These are phyloP conservation scores for Lepidocyrtoides sp. DNA, from an alignment of 2,888 invertebrate genomes.

Conservation along the genomic window DNA sequence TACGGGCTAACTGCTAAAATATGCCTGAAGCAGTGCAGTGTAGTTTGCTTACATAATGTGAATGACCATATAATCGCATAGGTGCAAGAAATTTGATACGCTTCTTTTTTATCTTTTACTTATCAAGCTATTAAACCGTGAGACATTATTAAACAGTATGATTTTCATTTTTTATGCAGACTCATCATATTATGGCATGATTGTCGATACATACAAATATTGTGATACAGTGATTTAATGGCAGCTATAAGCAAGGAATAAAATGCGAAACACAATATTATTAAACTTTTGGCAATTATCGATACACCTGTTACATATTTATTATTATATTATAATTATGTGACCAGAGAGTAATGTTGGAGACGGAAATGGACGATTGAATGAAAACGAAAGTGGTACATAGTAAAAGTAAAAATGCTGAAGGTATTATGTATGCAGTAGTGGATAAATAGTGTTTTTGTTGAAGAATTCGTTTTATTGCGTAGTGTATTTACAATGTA, in stretches of 20 bases:
- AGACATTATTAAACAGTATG: conserved; percentile 10
- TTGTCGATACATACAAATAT: not conserved
- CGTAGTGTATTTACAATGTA: too few species aligned
- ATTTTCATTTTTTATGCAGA: not conserved
- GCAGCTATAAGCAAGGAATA: not conserved
- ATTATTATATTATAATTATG: not conserved
- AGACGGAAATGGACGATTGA: not conserved
- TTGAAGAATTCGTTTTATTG: not conserved
- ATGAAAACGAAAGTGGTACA: conserved; percentile 37
- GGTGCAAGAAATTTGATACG: conserved; percentile 50
- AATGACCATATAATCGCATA: conserved; percentile 57
- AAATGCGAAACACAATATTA: not conserved
- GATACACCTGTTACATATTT: not conserved
- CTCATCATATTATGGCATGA: not conserved
- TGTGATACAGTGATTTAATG: not conserved
- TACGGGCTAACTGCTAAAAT: too few species aligned
- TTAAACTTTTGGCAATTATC: conserved; percentile 33
- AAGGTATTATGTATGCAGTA: not conserved
- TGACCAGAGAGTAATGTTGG: not conserved
- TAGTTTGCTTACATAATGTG: conserved; percentile 4
- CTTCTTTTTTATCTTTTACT: conserved; percentile 20
- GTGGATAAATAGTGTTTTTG: not conserved
- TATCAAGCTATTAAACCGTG: conserved; percentile 35
- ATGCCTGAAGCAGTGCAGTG: too few species aligned
- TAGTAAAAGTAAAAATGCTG: not conserved